Evolutionary conservation across 2,797 vertebrate genomes (phyloP), one percentile per base, ranked within the genome.

Genomic region (Sebastes ruberrimus): DNA sequence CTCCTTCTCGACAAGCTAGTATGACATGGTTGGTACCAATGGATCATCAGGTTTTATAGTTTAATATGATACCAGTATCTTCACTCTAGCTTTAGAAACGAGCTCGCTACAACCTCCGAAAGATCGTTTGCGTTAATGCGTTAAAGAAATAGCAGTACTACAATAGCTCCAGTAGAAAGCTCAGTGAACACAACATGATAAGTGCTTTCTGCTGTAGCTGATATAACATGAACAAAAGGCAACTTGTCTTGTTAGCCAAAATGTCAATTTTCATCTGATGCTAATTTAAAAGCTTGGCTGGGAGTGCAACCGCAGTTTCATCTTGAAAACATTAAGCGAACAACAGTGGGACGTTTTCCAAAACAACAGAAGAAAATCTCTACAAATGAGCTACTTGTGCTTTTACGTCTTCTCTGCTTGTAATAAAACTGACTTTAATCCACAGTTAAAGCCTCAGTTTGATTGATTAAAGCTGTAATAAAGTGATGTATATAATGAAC

Each of bases 321-420:
- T 86, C 75, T 78, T 69, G n/a, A 85, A 82, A 56, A 52, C 67
- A 78, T 85, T 85, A 78, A 53, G 65, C 10, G 10, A 33, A 66
- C 61, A 55, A 52, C 25, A 28, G 18, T 1, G 69, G 80, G 35
- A 25, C 14, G 0, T 18, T 68, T 23, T 77, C 69, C 69, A 66
- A 4, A 18, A 22, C 3, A 10, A 30, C 8, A 2, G 2, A 33
- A 22, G 49, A 73, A 32, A 53, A 25, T 32, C 14, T 22, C 7
- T 3, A 33, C 25, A 33, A 42, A 42, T 10, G 14, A 69, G 57
- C 52, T 11, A 10, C 59, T 46, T 14, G 3, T n/a, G 62, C 4
- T 28, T 27, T 60, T 27, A 30, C 13, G 1, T 13, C 22, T 20
- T 38, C 13, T 25, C 63, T 28, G 2, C 8, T 53, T 27, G 33